Evolutionary conservation across 2,888 invertebrate species (phyloP), one percentile per base, ranked within the genome.

Genomic region (Eupithecia abbreviata): DNA sequence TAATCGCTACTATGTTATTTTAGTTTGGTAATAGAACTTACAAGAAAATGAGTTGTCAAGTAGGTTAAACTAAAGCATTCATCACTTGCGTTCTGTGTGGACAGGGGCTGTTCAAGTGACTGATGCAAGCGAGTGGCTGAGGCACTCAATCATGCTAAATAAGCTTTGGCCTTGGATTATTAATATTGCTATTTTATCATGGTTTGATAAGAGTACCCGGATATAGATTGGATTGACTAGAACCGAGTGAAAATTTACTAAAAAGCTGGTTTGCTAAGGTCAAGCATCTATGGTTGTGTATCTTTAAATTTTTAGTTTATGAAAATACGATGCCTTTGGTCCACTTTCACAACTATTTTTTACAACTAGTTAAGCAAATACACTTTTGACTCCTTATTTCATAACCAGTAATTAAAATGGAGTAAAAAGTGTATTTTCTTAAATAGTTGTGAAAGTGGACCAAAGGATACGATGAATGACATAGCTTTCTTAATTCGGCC

Each of bases 21-120:
- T 86, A 88, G 90, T 92, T 92, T 91, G 91, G 92, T 93, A 94
- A 93, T 92, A 91, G 90, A 90, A 90, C 89, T 92, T 90, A 89
- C 91, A 86, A 92, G 93, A 93, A 93, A 94, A 95, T 94, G 92
- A 94, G 92, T 94, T 94, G 93, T 94, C 94, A 93, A 88, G 89
- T 92, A 84, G 87, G 88, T 89, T 91, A 87, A 87, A 87, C 84
- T 77, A 84, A 83, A 80, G 87, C 91, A 94, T 93, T 90, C 89
- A 92, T 94, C 93, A 94, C 84, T 85, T 66, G 78, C 80, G 81
- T 82, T 79, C 75, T 73, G 76, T 76, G 87, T 84, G 83, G 87
- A 89, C 88, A 87, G 83, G 75, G 81, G 80, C 76, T 75, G 84
- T 82, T 83, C 84, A 82, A 2, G 80, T 83, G 84, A 84, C 82